Evolutionary conservation across 2,113 vertebrate species (phyloP).

Genomic region (Campylomormyrus tamandua): DNA sequence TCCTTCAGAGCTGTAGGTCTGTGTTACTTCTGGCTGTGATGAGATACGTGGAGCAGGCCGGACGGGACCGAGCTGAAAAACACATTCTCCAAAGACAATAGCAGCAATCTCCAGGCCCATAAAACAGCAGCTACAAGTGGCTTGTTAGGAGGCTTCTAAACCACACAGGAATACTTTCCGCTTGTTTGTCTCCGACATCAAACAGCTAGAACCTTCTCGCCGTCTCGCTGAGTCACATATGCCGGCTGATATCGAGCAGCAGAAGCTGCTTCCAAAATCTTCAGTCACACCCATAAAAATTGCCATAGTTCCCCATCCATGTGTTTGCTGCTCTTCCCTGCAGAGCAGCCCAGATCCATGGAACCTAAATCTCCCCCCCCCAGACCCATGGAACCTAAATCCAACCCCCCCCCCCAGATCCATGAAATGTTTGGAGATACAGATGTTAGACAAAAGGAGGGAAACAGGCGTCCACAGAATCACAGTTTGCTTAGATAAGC

Average conservation of each 20-base stretch:
- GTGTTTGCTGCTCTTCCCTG: neutral
- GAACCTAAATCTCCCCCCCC: neutral
- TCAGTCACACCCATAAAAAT: neutral
- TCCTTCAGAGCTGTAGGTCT: neutral
- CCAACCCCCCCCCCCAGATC: neutral
- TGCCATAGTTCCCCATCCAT: neutral
- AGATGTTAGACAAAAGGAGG: neutral
- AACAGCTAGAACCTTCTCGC: neutral
- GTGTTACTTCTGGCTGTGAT: neutral
- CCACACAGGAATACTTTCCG: slow-evolving; percentile 4
- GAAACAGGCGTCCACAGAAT: neutral
- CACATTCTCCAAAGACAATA: slow-evolving; percentile 18
- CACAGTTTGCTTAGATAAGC: neutral
- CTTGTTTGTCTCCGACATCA: slow-evolving; percentile 6
- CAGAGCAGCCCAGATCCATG: neutral
- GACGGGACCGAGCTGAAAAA: neutral
- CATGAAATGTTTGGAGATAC: neutral
- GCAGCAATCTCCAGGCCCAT: neutral
- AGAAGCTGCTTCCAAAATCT: neutral
- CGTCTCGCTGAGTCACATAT: neutral
- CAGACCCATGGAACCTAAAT: too few relatives aligned
- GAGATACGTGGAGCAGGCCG: neutral
- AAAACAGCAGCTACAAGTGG: neutral
- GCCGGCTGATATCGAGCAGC: neutral
- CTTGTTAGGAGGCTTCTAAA: neutral